Percentiles rank a stretch among this genome's conserved stretches.
Evolutionary conservation across 2,113 vertebrate genomes (phyloP).

Genomic region (Anas platyrhynchos): DNA sequence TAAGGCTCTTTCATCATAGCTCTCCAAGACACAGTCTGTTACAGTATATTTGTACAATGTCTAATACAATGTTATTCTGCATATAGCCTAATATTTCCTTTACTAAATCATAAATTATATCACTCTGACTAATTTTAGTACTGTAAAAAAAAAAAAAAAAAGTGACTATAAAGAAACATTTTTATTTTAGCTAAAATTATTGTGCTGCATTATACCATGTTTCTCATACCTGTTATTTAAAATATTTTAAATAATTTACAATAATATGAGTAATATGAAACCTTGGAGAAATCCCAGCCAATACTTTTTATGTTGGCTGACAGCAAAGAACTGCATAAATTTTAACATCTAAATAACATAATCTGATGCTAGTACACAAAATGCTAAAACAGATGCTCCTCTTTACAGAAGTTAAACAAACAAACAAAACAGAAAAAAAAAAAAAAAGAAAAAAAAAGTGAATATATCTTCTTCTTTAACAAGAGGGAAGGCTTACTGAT

Average conservation of each 20-base stretch:
- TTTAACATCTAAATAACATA: background rate
- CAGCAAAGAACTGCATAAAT: background rate
- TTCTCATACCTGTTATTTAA: conserved; percentile 22
- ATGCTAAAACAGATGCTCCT: background rate
- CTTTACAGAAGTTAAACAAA: background rate
- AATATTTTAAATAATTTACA: conserved; percentile 18
- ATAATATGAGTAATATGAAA: background rate
- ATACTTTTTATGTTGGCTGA: background rate
- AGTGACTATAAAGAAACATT: conserved; percentile 1
- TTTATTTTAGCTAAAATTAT: conserved; percentile 43
- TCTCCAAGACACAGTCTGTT: conserved; percentile 24
- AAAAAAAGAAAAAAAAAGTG: background rate
- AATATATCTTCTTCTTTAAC: background rate
- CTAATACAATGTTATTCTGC: conserved; percentile 12
- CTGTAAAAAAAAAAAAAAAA: background rate
- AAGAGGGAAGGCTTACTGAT: background rate
- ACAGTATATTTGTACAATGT: background rate
- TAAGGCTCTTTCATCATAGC: conserved; percentile 4
- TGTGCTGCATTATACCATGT: background rate
- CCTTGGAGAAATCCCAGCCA: conserved; percentile 17
- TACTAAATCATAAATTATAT: conserved; percentile 10
- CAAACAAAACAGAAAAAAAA: background rate
- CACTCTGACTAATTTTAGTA: conserved; percentile 8
- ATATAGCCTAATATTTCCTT: conserved; percentile 40
- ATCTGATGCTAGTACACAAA: background rate